A percentile compares a stretch with the other conserved stretches of the same genome.
Evolutionary conservation across 2,888 invertebrate genomes (phyloP).

Genomic region (Drosophila eohydei): DNA sequence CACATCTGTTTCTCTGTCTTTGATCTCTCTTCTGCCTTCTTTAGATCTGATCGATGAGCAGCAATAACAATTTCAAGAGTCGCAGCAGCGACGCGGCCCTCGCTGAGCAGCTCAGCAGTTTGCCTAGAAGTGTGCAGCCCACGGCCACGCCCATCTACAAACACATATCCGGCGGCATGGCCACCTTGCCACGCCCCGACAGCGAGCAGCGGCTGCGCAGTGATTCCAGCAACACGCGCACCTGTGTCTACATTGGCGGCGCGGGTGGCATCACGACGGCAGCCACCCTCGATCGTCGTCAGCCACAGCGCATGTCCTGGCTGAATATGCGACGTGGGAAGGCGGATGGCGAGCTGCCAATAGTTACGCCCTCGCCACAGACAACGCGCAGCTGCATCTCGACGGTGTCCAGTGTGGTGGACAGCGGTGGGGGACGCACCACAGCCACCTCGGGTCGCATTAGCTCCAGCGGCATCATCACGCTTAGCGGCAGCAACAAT

Average conservation of each 20-base stretch:
- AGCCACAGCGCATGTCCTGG: conserved; percentile 81
- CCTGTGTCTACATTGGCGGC: conserved; percentile 70
- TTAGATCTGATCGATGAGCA: conserved; percentile 74
- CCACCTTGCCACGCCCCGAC: conserved; percentile 65
- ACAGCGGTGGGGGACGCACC: conserved; percentile 77
- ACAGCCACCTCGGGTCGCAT: conserved; percentile 82
- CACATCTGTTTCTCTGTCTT: conserved; percentile 11
- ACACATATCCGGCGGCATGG: conserved; percentile 72
- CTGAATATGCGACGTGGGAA: conserved; percentile 78
- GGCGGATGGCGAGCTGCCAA: conserved; percentile 63
- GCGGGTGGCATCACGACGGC: conserved; percentile 55
- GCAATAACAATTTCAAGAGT: conserved; percentile 60
- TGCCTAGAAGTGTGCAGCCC: conserved; percentile 55
- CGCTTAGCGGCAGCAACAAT: conserved; percentile 83
- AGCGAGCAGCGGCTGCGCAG: conserved; percentile 68
- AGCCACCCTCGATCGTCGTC: conserved; percentile 80
- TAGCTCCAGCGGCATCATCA: conserved; percentile 81
- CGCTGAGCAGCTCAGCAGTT: conserved; percentile 73
- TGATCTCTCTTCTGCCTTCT: conserved; percentile 8
- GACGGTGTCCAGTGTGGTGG: conserved; percentile 78
- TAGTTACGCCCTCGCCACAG: conserved; percentile 81
- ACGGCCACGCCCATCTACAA: conserved; percentile 58
- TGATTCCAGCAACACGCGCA: conserved; percentile 65
- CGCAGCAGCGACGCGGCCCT: conserved; percentile 76
- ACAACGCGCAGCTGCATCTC: conserved; percentile 82